Percentiles rank a stretch among this genome's conserved stretches.
Evolutionary conservation across 2,797 vertebrate genomes (phyloP).

Genomic region (Synanceia verrucosa): DNA sequence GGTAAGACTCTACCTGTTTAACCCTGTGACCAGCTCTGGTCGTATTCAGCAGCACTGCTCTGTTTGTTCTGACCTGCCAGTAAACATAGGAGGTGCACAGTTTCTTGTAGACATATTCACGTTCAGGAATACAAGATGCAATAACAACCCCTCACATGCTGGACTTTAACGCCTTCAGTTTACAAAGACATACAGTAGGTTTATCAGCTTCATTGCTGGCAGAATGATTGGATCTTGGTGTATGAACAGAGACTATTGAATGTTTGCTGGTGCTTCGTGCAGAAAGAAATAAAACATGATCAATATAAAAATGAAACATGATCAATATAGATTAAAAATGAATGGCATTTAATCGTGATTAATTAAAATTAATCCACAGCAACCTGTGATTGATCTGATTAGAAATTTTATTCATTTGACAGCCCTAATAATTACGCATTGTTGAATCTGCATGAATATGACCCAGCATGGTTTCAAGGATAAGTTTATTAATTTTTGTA

Average conservation of each 20-base stretch:
- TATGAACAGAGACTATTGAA: conserved; percentile 15
- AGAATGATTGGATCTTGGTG: conserved; percentile 6
- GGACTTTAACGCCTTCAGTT: no score
- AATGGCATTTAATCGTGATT: no score
- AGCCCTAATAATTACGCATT: no score
- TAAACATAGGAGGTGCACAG: background rate
- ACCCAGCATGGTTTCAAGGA: no score
- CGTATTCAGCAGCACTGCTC: background rate
- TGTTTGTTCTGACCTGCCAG: background rate
- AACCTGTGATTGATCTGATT: no score
- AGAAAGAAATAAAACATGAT: no score
- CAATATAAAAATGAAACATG: no score
- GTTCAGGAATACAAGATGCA: background rate
- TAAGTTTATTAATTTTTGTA: background rate
- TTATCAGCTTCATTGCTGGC: conserved; percentile 37
- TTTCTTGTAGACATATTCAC: background rate
- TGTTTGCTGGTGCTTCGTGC: background rate
- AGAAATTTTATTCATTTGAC: no score
- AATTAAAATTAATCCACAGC: no score
- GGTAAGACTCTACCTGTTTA: conserved; percentile 68
- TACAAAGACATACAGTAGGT: conserved; percentile 9
- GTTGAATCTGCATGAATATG: no score
- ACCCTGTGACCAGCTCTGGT: background rate
- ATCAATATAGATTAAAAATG: no score
- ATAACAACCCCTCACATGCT: background rate